phyloP scores from a whole-genome alignment of 2,888 invertebrate species.

The Idaea aversata region DNA sequence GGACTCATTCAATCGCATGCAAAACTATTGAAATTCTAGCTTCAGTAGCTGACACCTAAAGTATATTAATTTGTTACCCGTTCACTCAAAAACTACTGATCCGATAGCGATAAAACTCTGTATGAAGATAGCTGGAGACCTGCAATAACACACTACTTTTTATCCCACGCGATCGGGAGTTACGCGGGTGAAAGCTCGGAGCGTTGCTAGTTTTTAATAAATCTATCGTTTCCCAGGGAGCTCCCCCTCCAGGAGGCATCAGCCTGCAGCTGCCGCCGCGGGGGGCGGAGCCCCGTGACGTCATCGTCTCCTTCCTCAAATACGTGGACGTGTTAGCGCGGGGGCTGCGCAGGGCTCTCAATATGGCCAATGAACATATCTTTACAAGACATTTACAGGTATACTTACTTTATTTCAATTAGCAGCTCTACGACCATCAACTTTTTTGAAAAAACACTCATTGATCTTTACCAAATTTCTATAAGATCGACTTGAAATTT shows the following conservation, averaged over 20 bases:
- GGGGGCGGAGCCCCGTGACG: constrained; percentile 75
- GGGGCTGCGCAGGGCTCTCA: constrained; percentile 76
- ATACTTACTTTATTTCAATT: neutral
- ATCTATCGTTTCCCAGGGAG: constrained; percentile 53
- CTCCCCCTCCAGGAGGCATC: constrained; percentile 80
- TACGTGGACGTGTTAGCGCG: constrained; percentile 81
- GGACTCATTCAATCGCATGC: too few relatives aligned
- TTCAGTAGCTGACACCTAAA: too few relatives aligned
- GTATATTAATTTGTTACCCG: too few relatives aligned
- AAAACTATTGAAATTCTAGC: too few relatives aligned
- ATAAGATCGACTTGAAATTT: neutral
- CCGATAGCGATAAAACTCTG: too few relatives aligned
- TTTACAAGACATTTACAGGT: constrained; percentile 70
- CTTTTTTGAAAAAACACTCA: too few relatives aligned
- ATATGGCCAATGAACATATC: constrained; percentile 76
- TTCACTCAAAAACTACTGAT: too few relatives aligned
- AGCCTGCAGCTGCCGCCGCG: constrained; percentile 77
- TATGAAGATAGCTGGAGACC: too few relatives aligned
- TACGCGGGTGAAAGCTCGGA: too few relatives aligned
- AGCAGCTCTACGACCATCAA: neutral
- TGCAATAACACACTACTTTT: too few relatives aligned
- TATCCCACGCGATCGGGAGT: neutral
- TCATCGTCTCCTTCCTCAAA: constrained; percentile 74
- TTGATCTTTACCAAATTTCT: neutral
- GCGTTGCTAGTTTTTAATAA: neutral